A percentile compares a stretch with the other conserved stretches of the same genome.
These are phyloP conservation scores for Tetragonula clypearis DNA, from an alignment of 1,140 invertebrate genomes.

Conservation along the genomic window DNA sequence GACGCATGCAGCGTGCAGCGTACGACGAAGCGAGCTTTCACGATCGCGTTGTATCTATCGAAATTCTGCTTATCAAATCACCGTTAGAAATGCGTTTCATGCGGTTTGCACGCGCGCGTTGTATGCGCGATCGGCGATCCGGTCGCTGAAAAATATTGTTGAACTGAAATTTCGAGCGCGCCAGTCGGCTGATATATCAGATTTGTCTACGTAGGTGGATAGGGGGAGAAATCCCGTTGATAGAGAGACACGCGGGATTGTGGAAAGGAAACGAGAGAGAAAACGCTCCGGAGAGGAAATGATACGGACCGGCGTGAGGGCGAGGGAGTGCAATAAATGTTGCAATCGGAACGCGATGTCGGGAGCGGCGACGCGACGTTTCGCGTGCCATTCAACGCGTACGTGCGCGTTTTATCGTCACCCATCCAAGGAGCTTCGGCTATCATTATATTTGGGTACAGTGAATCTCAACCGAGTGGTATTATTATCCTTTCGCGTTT, in stretches of 20 bases:
- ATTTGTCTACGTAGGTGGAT: slow-evolving; percentile 45
- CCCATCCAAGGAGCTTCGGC: neutral
- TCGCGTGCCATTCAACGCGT: neutral
- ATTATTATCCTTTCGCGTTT: neutral
- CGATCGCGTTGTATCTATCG: slow-evolving; percentile 8
- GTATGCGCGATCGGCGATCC: neutral
- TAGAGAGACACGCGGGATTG: neutral
- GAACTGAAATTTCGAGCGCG: slow-evolving; percentile 45
- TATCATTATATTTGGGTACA: slow-evolving; percentile 23
- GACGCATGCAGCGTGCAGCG: too few relatives aligned
- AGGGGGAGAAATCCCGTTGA: neutral
- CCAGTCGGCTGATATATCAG: slow-evolving; percentile 54
- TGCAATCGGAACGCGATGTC: slow-evolving; percentile 18
- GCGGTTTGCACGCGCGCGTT: neutral
- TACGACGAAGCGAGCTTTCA: too few relatives aligned
- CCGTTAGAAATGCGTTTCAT: slow-evolving; percentile 70
- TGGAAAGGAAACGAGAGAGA: slow-evolving; percentile 10
- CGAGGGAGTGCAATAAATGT: slow-evolving; percentile 10
- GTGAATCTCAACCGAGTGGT: neutral
- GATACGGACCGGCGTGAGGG: neutral
- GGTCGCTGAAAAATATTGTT: slow-evolving; percentile 50
- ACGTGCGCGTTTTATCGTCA: slow-evolving; percentile 16
- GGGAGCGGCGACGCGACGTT: slow-evolving; percentile 20
- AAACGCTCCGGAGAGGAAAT: slow-evolving; percentile 24
- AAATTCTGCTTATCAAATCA: slow-evolving; percentile 68